Percentiles rank a stretch among this genome's conserved stretches.
Conservation (phyloP, 2,797 vertebrate species). For the Cetoscarus ocellatus region DNA sequence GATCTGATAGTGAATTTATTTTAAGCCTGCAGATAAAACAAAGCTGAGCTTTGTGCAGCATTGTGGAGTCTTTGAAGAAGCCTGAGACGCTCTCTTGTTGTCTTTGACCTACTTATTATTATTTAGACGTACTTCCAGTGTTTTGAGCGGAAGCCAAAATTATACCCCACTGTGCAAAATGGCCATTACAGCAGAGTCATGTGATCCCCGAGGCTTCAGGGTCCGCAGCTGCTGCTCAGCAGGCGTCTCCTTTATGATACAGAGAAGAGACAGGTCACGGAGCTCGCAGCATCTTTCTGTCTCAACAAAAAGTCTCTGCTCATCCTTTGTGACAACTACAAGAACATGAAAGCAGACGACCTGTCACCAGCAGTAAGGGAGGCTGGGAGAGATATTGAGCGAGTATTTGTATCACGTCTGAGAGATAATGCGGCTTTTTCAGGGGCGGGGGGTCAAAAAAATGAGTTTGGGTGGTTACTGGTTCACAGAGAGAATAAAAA, state of each 20-base stretch:
- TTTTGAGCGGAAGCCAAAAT: slow-evolving; percentile 1
- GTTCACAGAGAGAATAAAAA: neutral
- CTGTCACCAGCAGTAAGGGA: slow-evolving; percentile 31
- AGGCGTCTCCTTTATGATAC: slow-evolving; percentile 25
- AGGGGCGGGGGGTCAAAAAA: slow-evolving; percentile 10
- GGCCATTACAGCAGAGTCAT: slow-evolving; percentile 21
- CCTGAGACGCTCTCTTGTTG: neutral
- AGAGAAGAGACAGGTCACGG: slow-evolving; percentile 36
- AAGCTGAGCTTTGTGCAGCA: neutral
- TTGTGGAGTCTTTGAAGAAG: neutral
- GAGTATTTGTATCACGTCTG: slow-evolving; percentile 3
- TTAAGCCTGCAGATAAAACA: neutral
- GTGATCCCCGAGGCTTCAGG: slow-evolving; percentile 20
- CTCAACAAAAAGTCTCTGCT: slow-evolving; percentile 29
- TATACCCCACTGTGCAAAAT: slow-evolving; percentile 4
- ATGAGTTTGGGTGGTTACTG: neutral
- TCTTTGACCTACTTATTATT: slow-evolving; percentile 5
- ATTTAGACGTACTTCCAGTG: neutral
- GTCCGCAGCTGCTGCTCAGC: slow-evolving; percentile 52
- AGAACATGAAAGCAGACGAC: slow-evolving; percentile 35
- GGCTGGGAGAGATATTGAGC: slow-evolving; percentile 12
- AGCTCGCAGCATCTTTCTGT: slow-evolving; percentile 42
- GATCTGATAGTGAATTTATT: neutral
- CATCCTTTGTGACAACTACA: slow-evolving; percentile 55
- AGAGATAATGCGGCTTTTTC: slow-evolving; percentile 23